Evolutionary conservation across 2,113 vertebrate genomes (phyloP).

Genomic region (Hippoglossus stenolepis): DNA sequence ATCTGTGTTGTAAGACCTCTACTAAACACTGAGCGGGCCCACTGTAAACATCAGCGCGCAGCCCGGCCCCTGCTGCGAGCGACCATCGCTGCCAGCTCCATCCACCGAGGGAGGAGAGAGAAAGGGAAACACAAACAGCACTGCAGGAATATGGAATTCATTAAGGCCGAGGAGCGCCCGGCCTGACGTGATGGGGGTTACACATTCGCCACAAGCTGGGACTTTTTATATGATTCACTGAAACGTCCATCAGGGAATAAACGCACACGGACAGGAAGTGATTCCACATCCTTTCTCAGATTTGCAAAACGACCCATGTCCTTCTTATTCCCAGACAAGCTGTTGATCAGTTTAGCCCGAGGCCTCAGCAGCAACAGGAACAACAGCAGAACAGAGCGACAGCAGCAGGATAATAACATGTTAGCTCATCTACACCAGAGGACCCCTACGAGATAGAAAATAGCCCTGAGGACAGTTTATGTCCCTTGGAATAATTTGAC

Average conservation of each 20-base stretch:
- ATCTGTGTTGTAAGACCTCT: slow-evolving; percentile 23
- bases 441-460: too few relatives aligned
- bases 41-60: slow-evolving; percentile 23
- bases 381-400: too few relatives aligned
- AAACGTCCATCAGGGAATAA: slow-evolving; percentile 60
- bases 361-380: too few relatives aligned
- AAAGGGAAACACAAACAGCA: neutral
- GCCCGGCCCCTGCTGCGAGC: slow-evolving; percentile 34
- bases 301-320: slow-evolving; percentile 13
- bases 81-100: slow-evolving; percentile 20
- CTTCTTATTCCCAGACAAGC: slow-evolving; percentile 45
- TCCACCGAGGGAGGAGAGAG: neutral
- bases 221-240: slow-evolving; percentile 70
- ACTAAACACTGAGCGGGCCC: slow-evolving; percentile 28
- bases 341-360: too few relatives aligned
- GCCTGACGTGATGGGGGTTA: slow-evolving; percentile 24
- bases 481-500: too few relatives aligned
- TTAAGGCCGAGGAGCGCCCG: slow-evolving; percentile 28
- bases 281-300: slow-evolving; percentile 75
- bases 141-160: slow-evolving; percentile 54
- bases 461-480: too few relatives aligned
- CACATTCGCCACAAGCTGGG: slow-evolving; percentile 48
- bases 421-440: too few relatives aligned
- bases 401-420: too few relatives aligned
- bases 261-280: slow-evolving; percentile 62